Evolutionary conservation across 1,140 invertebrate species (phyloP), one percentile per base, ranked within the genome.

Genomic region (Microplitis mediator): DNA sequence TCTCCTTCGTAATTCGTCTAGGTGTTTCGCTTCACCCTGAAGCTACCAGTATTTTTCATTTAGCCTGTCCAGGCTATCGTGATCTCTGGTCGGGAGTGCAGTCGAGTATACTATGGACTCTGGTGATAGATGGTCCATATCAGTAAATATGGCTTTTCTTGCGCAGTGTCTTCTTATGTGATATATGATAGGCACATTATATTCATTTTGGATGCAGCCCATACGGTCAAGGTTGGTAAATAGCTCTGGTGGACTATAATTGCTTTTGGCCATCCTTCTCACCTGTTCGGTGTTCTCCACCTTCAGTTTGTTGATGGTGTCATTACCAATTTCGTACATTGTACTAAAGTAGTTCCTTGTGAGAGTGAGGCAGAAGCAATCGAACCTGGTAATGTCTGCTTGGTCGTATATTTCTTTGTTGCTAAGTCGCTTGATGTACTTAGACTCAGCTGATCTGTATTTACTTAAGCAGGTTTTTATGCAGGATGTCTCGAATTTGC

Each of bases 341-440:
- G 11, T 31, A n/a, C n/a, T 14, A 13, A 35, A 51, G 39, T 65
- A 50, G 3, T 31, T 31, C 62, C 74, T 73, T 4, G 45, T 71
- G n/a, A 75, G 31, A 58, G 75, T 75, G 9, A 78, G 13, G 35
- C 71, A 72, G 60, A 76, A 72, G 13, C 3, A 34, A 60, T 78
- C 75, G 3, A 78, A 69, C 69, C 77, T 71, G 0, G 70, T 50
- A 2, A 76, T 75, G 23, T 78, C 66, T 1, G 77, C 77, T n/a
- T 32, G 31, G 32, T 78, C 63, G 52, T 76, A 74, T 2, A 78
- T 36, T 36, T n/a, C 39, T 65, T 70, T 63, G 16, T 74, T 76
- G 14, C 62, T 74, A 4, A 39, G n/a, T 34, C 14, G 64, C 5
- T 72, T 64, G 16, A 23, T 66, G 34, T 65, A 76, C 4, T 69